Base-by-base conservation (phyloP, 2,888 invertebrate species). In the Hirudinaria manillensis region DNA sequence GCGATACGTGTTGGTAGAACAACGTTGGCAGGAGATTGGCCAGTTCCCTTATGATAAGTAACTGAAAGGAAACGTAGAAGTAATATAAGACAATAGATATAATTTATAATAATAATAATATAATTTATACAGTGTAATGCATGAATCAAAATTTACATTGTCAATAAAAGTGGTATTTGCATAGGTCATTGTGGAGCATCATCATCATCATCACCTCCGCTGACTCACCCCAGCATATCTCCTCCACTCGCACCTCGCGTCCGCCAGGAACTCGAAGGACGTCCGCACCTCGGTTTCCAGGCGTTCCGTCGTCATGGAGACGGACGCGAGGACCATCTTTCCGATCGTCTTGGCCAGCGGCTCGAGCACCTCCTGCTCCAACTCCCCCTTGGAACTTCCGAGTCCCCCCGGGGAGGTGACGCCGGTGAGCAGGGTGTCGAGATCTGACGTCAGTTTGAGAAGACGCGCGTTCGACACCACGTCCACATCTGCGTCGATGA, bases 241-340 rank as follows among this genome's bases (percentile, higher is more conserved):
- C 83, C 93, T 91, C 2, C 93, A 92, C 85, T 97, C 96, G 24
- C 24, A 61, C 84, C 93, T 90, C 80, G 94, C 88, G 72, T 92
- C 92, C 36, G 91, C 91, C 6, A 98, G 88, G 94, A 94, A 96
- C 84, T 98, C 98, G 32, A 78, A 77, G 21, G 97, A 94, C 82
- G 93, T 89, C 84, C 94, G 94, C 1, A 97, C 93, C 87, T 97
- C 96, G 87, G 95, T 95, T 82, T 97, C 96, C n/a, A 98, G 95
- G 84, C 96, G 95, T 83, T 96, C 95, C 0, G 94, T 93, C 45
- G 96, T 92, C 84, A 93, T 94, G 0, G 94, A 93, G 21, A 96
- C 96, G 10, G 87, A 87, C 0, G 86, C 83, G 32, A 94, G 89
- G 1, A 96, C 96, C 74, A 99, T 87, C 80, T 93, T 92, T 0